These are phyloP conservation scores for Yponomeuta cagnagella DNA, from an alignment of 2,888 invertebrate species.

Conservation along the genomic window DNA sequence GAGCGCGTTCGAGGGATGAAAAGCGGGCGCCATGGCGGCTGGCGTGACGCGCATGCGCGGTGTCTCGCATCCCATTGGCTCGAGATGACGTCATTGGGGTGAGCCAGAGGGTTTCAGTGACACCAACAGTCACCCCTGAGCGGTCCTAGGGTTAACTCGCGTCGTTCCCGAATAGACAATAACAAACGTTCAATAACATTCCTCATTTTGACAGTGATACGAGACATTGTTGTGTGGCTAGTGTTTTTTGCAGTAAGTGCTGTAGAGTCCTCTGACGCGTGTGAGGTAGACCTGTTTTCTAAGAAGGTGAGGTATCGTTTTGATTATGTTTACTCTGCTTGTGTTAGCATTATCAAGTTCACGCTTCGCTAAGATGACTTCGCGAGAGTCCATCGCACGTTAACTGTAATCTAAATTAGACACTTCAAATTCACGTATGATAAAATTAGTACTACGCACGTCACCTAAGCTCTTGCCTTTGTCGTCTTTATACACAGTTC, in stretches of 20 bases:
- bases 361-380: slow-evolving; percentile 7
- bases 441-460: neutral
- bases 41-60: slow-evolving; percentile 60
- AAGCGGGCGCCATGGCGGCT: slow-evolving; percentile 67
- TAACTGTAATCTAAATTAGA: neutral
- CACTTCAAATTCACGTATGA: neutral
- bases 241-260: slow-evolving; percentile 27
- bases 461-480: neutral
- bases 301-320: slow-evolving; percentile 34
- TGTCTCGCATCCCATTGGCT: slow-evolving; percentile 65
- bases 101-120: slow-evolving; percentile 65
- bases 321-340: slow-evolving; percentile 49
- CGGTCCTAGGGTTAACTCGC: slow-evolving; percentile 50
- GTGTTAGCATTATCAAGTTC: slow-evolving; percentile 41
- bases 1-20: slow-evolving; percentile 31
- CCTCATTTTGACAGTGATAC: slow-evolving; percentile 31
- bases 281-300: neutral
- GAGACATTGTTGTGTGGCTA: slow-evolving; percentile 20
- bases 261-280: neutral
- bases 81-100: slow-evolving; percentile 73
- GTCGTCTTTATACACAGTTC: neutral
- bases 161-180: slow-evolving; percentile 39
- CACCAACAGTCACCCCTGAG: slow-evolving; percentile 71
- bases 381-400: neutral
- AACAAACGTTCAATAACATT: slow-evolving; percentile 49